Evolutionary conservation across 2,113 vertebrate genomes (phyloP).

Genomic region (Marmota monax): DNA sequence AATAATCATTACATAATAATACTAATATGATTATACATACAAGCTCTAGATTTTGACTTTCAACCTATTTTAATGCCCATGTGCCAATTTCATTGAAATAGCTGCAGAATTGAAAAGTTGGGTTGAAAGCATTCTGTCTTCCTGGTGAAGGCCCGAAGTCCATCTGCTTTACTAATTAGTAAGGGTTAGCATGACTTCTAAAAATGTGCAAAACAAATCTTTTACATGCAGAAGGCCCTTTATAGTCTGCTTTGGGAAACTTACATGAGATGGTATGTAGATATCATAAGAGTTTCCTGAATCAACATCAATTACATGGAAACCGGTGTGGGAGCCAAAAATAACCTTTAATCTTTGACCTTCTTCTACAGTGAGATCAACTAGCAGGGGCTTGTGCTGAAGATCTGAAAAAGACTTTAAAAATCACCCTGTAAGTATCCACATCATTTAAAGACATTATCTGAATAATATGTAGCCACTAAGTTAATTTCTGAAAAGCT

Average conservation of each 20-base stretch:
- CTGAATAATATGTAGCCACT: not conserved
- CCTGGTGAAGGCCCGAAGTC: conserved; percentile 5
- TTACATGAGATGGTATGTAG: conserved; percentile 99
- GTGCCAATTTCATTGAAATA: not conserved
- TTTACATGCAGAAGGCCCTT: not conserved
- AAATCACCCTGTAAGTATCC: conserved; percentile 82
- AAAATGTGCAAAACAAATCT: not conserved
- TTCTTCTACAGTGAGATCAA: conserved; percentile 98
- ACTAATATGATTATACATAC: not conserved
- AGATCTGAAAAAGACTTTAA: conserved; percentile 99
- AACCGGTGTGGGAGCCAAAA: conserved; percentile 98
- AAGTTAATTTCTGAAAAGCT: not conserved
- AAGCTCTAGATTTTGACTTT: not conserved
- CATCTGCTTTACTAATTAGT: not conserved
- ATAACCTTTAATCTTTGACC: conserved; percentile 99
- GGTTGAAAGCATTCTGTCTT: not conserved
- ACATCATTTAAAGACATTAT: not conserved
- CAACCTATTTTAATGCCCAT: not conserved
- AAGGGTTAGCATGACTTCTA: conserved; percentile 14
- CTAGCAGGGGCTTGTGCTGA: conserved; percentile 97
- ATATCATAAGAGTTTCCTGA: conserved; percentile 99
- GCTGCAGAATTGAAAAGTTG: not conserved
- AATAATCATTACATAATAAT: not conserved
- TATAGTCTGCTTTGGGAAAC: conserved; percentile 71
- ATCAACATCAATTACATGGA: conserved; percentile 99